Evolutionary conservation across 2,113 vertebrate genomes (phyloP), one percentile per base, ranked within the genome.

Genomic region (Probosciger aterrimus): DNA sequence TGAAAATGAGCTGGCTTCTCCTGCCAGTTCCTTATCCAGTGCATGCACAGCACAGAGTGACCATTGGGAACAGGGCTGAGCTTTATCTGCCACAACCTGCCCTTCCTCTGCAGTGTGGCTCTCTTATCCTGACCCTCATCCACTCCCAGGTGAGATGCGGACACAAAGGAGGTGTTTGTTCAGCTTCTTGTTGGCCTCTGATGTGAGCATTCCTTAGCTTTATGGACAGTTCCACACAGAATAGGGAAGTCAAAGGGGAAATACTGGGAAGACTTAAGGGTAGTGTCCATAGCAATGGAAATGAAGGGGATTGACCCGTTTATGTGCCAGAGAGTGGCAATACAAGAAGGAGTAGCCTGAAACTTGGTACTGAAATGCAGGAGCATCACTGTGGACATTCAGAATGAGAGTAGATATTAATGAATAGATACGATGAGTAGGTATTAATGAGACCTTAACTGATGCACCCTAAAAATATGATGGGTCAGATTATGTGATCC

Each of bases 1-100:
- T 33, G 7, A 35, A 63, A 41, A 25, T 3, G 35, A 30, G 19
- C 60, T 17, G 2, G 7, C 17, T 37, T 20, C 33, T 33, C 1
- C 10, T 23, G 47, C 4, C 5, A 10, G 37, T 9, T 25, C 8
- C 3, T 44, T 11, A 14, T 17, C 3, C 31, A 4, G 46, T 14
- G 8, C 8, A 20, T 10, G 39, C 57, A 9, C 31, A 31, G 46
- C 9, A 17, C 4, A 14, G 46, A 9, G 59, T 1, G 0, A 13
- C 10, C 15, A 1, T 12, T 5, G 39, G 59, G 47, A 44, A 5
- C 47, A 20, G 11, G 13, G n/a, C 68, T 44, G 69, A 35, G 37
- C 69, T 53, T 16, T 30, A 1, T 5, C 1, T 37, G 33, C 39
- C 20, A 5, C 25, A 31, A 41, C 60, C 59, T 41, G 30, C 37